Evolutionary conservation across 2,888 invertebrate genomes (phyloP).

Genomic region (Erannis defoliaria): DNA sequence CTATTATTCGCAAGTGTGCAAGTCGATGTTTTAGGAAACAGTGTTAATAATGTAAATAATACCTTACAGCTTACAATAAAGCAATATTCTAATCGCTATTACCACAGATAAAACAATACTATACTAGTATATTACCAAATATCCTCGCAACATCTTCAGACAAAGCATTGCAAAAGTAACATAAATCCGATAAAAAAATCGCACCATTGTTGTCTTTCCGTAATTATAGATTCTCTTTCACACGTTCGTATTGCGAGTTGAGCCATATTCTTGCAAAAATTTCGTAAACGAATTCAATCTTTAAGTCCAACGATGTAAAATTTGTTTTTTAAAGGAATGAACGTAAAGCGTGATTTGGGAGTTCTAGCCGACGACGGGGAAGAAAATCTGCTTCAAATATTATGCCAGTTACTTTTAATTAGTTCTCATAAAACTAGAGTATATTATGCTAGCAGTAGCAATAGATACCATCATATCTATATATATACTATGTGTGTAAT

Average conservation of each 20-base stretch:
- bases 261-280: constrained; percentile 4
- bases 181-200: constrained; percentile 31
- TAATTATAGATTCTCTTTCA: constrained; percentile 44
- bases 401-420: constrained; percentile 9
- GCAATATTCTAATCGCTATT: constrained; percentile 3
- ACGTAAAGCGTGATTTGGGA: background rate
- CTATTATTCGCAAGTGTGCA: too few species aligned
- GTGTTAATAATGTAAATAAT: background rate
- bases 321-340: background rate
- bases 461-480: too few species aligned
- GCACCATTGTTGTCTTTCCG: constrained; percentile 38
- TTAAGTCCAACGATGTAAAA: background rate
- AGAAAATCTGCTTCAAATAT: constrained; percentile 12
- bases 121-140: too few species aligned
- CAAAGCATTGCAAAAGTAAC: constrained; percentile 33
- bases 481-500: too few species aligned
- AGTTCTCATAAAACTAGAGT: too few species aligned
- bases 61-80: background rate
- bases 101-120: too few species aligned
- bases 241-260: constrained; percentile 33
- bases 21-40: too few species aligned
- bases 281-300: constrained; percentile 1
- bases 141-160: constrained; percentile 17
- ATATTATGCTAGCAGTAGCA: too few species aligned
- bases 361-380: constrained; percentile 8